These are phyloP conservation scores for Onthophagus taurus DNA, from an alignment of 1,140 invertebrate species.

Conservation along the genomic window DNA sequence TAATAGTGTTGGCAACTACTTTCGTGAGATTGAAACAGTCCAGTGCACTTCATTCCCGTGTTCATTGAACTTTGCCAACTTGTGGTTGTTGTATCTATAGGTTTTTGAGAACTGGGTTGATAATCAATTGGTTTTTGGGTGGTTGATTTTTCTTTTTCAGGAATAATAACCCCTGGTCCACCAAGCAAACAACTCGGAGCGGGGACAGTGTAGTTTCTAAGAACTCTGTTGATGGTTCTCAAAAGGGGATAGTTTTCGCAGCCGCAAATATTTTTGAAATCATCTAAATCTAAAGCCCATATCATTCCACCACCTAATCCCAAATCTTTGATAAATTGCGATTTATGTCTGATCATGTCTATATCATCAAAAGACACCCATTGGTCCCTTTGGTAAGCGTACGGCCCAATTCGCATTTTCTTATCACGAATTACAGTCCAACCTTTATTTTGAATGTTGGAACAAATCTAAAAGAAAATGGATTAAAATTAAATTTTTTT, in stretches of 20 bases:
- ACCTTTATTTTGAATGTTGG: constrained; percentile 49
- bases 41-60: constrained; percentile 40
- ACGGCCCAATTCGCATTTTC: constrained; percentile 63
- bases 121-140: constrained; percentile 6
- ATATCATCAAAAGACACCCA: constrained; percentile 82
- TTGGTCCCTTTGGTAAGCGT: constrained; percentile 62
- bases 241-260: constrained; percentile 74
- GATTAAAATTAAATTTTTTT: neutral
- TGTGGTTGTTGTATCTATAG: neutral
- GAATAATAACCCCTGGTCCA: constrained; percentile 7
- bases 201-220: constrained; percentile 49
- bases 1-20: constrained; percentile 71
- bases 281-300: constrained; percentile 72
- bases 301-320: constrained; percentile 76
- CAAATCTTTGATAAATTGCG: constrained; percentile 64
- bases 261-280: constrained; percentile 62
- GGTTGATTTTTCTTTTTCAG: constrained; percentile 12
- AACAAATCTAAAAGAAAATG: constrained; percentile 50
- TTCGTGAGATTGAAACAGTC: constrained; percentile 52
- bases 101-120: too few relatives aligned
- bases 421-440: constrained; percentile 62
- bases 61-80: neutral
- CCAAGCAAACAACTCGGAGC: constrained; percentile 33
- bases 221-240: constrained; percentile 64
- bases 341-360: constrained; percentile 59